These are phyloP conservation scores for Aricia artaxerxes DNA, from an alignment of 2,888 invertebrate genomes.

Conservation along the genomic window DNA sequence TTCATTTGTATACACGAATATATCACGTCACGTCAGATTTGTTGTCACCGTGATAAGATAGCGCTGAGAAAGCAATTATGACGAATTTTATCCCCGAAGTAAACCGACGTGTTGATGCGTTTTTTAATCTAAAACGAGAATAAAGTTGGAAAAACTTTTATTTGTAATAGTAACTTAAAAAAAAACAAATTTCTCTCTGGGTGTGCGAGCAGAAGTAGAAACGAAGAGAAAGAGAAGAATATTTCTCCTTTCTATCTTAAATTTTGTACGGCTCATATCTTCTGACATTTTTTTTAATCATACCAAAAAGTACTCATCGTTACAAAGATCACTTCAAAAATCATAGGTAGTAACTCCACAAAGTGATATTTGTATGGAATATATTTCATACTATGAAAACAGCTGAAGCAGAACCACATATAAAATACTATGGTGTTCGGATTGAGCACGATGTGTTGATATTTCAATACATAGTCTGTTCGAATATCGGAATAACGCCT, in stretches of 20 bases:
- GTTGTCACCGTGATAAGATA: conserved; percentile 32
- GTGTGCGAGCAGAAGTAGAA: no score
- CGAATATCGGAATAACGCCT: conserved; percentile 3
- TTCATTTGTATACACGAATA: conserved; percentile 38
- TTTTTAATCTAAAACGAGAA: background rate
- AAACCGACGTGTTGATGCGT: background rate
- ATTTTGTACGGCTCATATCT: no score
- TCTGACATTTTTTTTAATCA: no score
- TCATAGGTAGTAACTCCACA: no score
- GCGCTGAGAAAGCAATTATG: conserved; percentile 23
- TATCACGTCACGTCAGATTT: conserved; percentile 38
- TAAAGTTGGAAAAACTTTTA: background rate
- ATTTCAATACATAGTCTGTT: background rate
- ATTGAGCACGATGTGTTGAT: conserved; percentile 5
- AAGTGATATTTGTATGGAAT: background rate
- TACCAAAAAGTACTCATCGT: no score
- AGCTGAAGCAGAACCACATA: background rate
- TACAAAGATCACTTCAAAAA: no score
- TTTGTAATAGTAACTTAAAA: no score
- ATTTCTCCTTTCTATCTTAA: no score
- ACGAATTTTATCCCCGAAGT: conserved; percentile 5
- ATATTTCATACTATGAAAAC: background rate
- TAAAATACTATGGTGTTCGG: background rate
- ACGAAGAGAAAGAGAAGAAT: no score
- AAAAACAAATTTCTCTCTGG: no score